Base-by-base conservation (phyloP, 2,797 vertebrate species). In the Dendrocincla tyrannina region DNA sequence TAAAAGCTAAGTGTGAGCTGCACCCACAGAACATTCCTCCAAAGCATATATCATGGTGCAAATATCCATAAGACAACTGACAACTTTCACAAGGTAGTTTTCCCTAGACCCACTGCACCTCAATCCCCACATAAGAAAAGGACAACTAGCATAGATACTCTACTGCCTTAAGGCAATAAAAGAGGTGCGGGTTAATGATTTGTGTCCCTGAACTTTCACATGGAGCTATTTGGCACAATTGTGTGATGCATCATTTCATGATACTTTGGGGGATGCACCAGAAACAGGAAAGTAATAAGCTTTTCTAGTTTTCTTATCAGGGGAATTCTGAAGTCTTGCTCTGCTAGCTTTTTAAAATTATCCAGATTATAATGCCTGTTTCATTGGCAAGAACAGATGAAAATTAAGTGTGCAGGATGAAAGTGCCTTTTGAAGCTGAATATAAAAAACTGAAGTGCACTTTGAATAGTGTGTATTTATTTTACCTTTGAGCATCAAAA, bases 341-440 rank as follows among this genome's bases (percentile, higher is more conserved):
- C 83, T 75, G 46, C 12, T 28, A 84, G 17, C n/a, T 53, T 70
- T 60, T 86, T 64, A 52, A 94, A 83, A 75, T 63, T 75, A 75
- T 30, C 11, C 13, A 24, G 27, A 88, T 81, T 88, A 83, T 56
- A 89, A 50, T 88, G 39, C 11, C 13, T 44, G 70, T 87, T 85
- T 69, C 41, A 49, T 41, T 76, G 32, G 28, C 75, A 89, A 82
- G 56, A 93, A 58, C 30, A 58, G 39, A 82, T 41, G 63, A 80
- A 92, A 96, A 93, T 58, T 89, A 75, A 59, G 10, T 35, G 32
- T 66, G 44, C 39, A 76, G 94, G 91, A 95, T 91, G 47, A 90
- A 95, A 95, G 83, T 46, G 25, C 20, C 62, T 84, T 89, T 86
- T 88, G 88, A 96, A 95, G 77, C 13, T 7, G 66, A 91, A 76